Evolutionary conservation across 2,797 vertebrate species (phyloP).

Genomic region (Hafferia zeledoni): DNA sequence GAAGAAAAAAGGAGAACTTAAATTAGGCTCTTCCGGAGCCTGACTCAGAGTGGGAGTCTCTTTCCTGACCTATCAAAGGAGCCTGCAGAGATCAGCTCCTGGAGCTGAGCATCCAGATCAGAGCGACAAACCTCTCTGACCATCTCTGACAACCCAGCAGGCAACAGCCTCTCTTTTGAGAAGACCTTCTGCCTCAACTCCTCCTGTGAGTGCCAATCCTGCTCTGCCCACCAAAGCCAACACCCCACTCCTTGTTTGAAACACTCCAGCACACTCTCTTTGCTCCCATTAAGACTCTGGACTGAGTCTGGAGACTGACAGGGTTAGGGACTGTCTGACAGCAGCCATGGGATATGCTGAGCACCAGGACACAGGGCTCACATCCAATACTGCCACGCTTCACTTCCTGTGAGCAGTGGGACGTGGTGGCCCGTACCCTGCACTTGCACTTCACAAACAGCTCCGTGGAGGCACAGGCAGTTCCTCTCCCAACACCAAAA

Average conservation of each 20-base stretch:
- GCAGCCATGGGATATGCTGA: accelerated
- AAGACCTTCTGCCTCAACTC: background rate
- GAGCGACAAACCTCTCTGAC: background rate
- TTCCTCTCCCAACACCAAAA: accelerated
- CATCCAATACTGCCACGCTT: accelerated
- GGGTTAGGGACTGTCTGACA: background rate
- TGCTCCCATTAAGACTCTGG: background rate
- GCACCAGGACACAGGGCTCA: background rate
- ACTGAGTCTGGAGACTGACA: background rate
- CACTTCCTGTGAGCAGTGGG: accelerated
- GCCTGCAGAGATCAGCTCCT: background rate
- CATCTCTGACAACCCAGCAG: background rate
- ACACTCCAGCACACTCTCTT: background rate
- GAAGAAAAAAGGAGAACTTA: background rate
- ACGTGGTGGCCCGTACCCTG: accelerated
- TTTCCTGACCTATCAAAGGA: background rate
- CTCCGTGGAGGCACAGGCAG: accelerated
- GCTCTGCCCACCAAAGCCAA: accelerated
- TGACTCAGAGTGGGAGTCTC: background rate
- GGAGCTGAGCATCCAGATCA: accelerated
- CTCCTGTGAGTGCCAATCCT: background rate
- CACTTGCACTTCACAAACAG: accelerated
- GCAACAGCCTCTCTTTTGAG: background rate
- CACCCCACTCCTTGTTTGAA: accelerated
- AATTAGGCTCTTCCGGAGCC: background rate